phyloP scores from a whole-genome alignment of 2,113 vertebrate genomes.

The Pygoscelis antarcticus region DNA sequence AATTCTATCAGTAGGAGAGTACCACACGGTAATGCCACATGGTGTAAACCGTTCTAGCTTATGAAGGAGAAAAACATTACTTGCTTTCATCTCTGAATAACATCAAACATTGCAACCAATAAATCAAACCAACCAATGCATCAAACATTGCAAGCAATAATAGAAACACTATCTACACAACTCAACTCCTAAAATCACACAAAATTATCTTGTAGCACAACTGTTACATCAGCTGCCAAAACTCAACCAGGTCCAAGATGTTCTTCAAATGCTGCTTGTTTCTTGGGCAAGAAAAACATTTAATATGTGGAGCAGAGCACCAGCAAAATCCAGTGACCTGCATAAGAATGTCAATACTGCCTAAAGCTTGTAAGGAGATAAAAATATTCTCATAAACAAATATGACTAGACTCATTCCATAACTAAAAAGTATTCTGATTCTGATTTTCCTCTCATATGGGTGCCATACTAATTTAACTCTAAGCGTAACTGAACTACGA shows the following conservation, averaged over 20 bases:
- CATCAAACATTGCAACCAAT: neutral
- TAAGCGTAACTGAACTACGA: neutral
- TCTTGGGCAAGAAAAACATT: neutral
- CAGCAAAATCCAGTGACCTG: neutral
- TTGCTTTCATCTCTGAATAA: neutral
- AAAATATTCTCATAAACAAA: neutral
- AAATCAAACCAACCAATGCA: neutral
- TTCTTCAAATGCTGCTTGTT: neutral
- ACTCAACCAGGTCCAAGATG: neutral
- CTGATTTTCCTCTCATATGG: accelerated
- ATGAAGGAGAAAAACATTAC: neutral
- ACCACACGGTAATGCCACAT: accelerated
- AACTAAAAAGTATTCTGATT: neutral
- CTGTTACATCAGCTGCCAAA: neutral
- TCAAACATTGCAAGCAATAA: neutral
- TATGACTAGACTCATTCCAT: neutral
- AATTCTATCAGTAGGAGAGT: neutral
- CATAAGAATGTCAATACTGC: neutral
- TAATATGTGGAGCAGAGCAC: neutral
- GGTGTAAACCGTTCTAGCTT: neutral
- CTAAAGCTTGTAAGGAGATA: neutral
- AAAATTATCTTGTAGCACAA: neutral
- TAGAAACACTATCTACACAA: neutral
- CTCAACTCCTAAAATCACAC: neutral
- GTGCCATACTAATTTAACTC: neutral